Conservation (phyloP, 1,140 invertebrate genomes). For the Drosophila novamexicana region DNA sequence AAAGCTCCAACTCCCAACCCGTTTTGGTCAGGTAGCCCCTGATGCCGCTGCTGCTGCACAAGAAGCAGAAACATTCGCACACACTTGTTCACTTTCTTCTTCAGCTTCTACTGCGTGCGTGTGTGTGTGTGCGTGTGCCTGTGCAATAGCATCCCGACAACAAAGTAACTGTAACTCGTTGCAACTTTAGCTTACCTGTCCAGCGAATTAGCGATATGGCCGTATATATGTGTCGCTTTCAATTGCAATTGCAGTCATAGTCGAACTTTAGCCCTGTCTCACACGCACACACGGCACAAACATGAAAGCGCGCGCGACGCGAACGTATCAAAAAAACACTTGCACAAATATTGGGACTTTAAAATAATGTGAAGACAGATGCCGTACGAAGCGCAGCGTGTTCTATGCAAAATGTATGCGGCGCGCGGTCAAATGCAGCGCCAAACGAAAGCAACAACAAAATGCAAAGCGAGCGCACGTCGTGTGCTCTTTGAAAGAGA, state of each 20-base stretch:
- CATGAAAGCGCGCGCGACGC: constrained; percentile 47
- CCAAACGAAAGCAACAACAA: constrained; percentile 55
- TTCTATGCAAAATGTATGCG: constrained; percentile 49
- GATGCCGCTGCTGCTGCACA: constrained; percentile 8
- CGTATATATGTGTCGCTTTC: constrained; percentile 66
- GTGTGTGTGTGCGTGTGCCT: constrained; percentile 20
- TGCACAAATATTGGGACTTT: constrained; percentile 67
- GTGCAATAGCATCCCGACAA: constrained; percentile 45
- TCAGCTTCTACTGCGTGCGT: constrained; percentile 30
- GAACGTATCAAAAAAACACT: constrained; percentile 49
- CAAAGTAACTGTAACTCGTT: constrained; percentile 65
- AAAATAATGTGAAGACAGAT: constrained; percentile 28
- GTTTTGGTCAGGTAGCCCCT: constrained; percentile 46
- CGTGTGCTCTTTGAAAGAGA: constrained; percentile 42
- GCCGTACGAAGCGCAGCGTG: constrained; percentile 17
- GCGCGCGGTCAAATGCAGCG: constrained; percentile 39
- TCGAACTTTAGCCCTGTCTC: constrained; percentile 62
- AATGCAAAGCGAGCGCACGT: constrained; percentile 28
- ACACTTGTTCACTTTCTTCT: constrained; percentile 80
- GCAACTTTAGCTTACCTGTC: constrained; percentile 52
- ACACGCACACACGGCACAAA: constrained; percentile 19
- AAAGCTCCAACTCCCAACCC: constrained; percentile 40
- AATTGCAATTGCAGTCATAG: constrained; percentile 51
- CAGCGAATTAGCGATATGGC: constrained; percentile 58
- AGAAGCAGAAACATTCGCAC: constrained; percentile 69